Conservation (phyloP, 2,888 invertebrate species). For the Drosophila rellima region DNA sequence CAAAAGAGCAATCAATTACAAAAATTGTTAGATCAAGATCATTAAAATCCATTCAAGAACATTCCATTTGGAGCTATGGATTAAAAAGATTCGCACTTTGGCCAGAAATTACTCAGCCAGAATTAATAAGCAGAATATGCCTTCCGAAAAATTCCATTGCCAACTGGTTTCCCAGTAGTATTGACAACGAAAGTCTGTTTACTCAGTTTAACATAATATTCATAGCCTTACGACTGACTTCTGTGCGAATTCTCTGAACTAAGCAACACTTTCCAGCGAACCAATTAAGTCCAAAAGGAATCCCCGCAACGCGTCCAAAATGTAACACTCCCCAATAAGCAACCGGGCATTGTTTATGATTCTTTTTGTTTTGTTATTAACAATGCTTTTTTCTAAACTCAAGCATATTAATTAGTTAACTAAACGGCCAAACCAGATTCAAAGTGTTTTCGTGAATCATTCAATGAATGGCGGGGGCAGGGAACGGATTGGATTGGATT, state of each 20-base stretch:
- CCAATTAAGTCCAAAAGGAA: conserved; percentile 51
- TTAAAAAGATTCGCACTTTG: neutral
- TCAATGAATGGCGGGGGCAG: conserved; percentile 3
- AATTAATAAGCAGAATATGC: neutral
- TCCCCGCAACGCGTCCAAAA: conserved; percentile 46
- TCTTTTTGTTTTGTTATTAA: conserved; percentile 5
- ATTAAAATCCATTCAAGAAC: no score
- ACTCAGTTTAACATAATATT: conserved; percentile 38
- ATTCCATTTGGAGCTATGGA: no score
- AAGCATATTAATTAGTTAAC: conserved; percentile 65
- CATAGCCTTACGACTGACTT: conserved; percentile 7
- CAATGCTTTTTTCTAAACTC: conserved; percentile 17
- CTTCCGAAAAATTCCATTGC: neutral
- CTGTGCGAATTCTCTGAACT: conserved; percentile 45
- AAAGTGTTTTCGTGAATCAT: conserved; percentile 61
- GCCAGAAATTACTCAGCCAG: neutral
- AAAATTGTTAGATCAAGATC: no score
- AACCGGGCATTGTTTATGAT: conserved; percentile 13
- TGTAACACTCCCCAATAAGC: conserved; percentile 8
- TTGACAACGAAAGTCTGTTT: conserved; percentile 17
- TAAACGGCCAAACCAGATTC: conserved; percentile 60
- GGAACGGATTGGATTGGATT: no score
- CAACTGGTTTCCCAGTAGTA: conserved; percentile 2
- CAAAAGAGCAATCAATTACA: no score
- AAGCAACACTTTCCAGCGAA: conserved; percentile 45